Percentiles rank a stretch among this genome's conserved stretches.
Evolutionary conservation across 2,797 vertebrate genomes (phyloP).

Genomic region (Sylvilagus floridanus): DNA sequence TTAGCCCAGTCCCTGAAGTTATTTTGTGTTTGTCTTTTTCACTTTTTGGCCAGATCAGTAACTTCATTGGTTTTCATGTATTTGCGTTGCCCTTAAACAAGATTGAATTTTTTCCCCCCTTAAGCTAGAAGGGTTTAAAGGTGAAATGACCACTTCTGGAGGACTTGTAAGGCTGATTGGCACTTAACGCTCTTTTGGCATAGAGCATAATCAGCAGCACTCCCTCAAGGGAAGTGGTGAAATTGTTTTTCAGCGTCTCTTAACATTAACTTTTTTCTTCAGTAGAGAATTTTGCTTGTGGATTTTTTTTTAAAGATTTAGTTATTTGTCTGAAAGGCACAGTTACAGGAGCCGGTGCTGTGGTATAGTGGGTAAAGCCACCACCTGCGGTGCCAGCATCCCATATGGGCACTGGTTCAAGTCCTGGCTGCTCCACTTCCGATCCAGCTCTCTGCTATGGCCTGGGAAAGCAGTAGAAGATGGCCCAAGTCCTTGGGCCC

Average conservation of each 20-base stretch:
- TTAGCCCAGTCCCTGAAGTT: constrained; percentile 72
- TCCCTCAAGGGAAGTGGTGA: constrained; percentile 86
- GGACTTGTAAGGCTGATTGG: constrained; percentile 89
- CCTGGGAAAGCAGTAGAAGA: too few species aligned
- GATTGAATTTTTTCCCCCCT: constrained; percentile 62
- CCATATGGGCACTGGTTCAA: too few species aligned
- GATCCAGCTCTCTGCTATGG: too few species aligned
- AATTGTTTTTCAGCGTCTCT: constrained; percentile 84
- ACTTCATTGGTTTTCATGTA: constrained; percentile 91
- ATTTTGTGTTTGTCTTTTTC: constrained; percentile 88
- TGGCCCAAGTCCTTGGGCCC: too few species aligned
- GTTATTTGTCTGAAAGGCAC: too few species aligned
- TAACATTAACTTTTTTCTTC: constrained; percentile 85
- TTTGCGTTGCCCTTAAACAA: constrained; percentile 91
- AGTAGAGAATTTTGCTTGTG: constrained; percentile 87
- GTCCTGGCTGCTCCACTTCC: too few species aligned
- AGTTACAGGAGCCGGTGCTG: too few species aligned
- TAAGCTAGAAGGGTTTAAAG: constrained; percentile 89
- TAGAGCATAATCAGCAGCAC: constrained; percentile 69
- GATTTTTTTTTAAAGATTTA: constrained; percentile 77
- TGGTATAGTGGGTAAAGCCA: too few species aligned
- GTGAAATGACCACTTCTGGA: constrained; percentile 90
- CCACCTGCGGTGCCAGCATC: too few species aligned
- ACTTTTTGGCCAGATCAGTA: constrained; percentile 88
- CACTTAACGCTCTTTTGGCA: constrained; percentile 80